Conservation (phyloP, 2,113 vertebrate species). For the western clawed frog (Xenopus tropicalis) region UCB_Xtro_10.0 CM004445.2:148684501-148685000, state of each 20-base stretch:
- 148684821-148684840: neutral
- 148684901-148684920: conserved; percentile 29
- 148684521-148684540: too few relatives aligned
- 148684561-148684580: too few relatives aligned
- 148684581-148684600: too few relatives aligned
- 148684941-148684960: conserved; percentile 2
- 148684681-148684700: too few relatives aligned
- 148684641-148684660: too few relatives aligned
- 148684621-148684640: too few relatives aligned
- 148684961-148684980: conserved; percentile 11
- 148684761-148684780: conserved; percentile 17
- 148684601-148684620: too few relatives aligned
- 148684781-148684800: conserved; percentile 15
- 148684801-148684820: conserved; percentile 3
- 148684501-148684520: too few relatives aligned
- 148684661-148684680: too few relatives aligned
- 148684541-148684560: too few relatives aligned
- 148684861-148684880: conserved; percentile 15
- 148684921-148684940: neutral
- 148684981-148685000: conserved; percentile 4
- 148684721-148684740: conserved; percentile 1
- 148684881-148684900: conserved; percentile 23
- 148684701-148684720: too few relatives aligned
- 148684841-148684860: conserved; percentile 13
- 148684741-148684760: conserved; percentile 17